Percentiles rank a stretch among this genome's conserved stretches.
These are phyloP conservation scores for Euproctis similis DNA, from an alignment of 2,888 invertebrate species.

Conservation along the genomic window DNA sequence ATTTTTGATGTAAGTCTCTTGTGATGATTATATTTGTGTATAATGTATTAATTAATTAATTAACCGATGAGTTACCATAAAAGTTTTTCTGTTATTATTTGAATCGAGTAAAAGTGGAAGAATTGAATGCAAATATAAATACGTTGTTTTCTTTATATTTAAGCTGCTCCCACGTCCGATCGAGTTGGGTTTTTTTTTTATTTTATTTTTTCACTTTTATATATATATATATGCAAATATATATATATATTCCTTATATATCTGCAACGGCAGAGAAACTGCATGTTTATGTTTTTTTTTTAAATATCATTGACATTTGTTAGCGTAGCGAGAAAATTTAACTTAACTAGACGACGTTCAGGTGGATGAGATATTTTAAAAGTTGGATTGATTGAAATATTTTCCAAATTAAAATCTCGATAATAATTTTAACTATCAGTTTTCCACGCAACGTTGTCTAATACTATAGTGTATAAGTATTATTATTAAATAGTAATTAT, in stretches of 20 bases:
- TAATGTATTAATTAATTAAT: slow-evolving; percentile 65
- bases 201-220: too few relatives aligned
- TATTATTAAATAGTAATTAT: slow-evolving; percentile 54
- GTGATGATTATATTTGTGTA: slow-evolving; percentile 64
- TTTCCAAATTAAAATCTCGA: too few relatives aligned
- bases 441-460: slow-evolving; percentile 22
- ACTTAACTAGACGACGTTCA: slow-evolving; percentile 32
- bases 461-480: slow-evolving; percentile 44
- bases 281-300: slow-evolving; percentile 34
- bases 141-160: slow-evolving; percentile 63
- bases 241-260: too few relatives aligned
- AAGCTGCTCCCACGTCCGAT: slow-evolving; percentile 49
- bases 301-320: slow-evolving; percentile 36
- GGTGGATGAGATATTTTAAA: slow-evolving; percentile 19
- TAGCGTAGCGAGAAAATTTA: slow-evolving; percentile 57
- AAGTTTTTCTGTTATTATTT: slow-evolving; percentile 67
- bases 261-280: slow-evolving; percentile 27
- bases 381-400: too few relatives aligned
- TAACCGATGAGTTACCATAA: slow-evolving; percentile 72
- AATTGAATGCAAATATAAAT: slow-evolving; percentile 53
- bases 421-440: too few relatives aligned
- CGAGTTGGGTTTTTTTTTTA: too few relatives aligned
- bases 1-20: slow-evolving; percentile 52
- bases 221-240: too few relatives aligned
- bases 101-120: slow-evolving; percentile 67